Evolutionary conservation across 2,888 invertebrate genomes (phyloP), one percentile per base, ranked within the genome.

Genomic region (Clostera curtula): DNA sequence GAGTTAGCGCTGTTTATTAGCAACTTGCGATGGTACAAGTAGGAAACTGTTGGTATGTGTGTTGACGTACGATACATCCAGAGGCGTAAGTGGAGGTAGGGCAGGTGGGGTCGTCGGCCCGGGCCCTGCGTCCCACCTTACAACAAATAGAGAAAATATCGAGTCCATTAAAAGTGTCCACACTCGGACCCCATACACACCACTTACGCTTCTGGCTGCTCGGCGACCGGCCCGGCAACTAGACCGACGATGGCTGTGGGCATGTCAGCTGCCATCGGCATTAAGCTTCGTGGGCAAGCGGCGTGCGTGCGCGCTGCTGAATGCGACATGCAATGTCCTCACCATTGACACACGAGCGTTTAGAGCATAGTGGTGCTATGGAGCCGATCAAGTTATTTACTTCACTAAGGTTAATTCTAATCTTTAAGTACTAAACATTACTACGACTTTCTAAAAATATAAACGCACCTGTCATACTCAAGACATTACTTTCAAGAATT

Each of bases 51-150:
- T 56, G 53, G 48, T 55, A 53, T 56, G 43, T 45, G 40, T 61
- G 56, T 58, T 61, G 62, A 84, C 84, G 73, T 85, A 85, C 85
- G 85, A 82, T 85, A 83, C 84, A 85, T 84, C 85, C 85, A 85
- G 77, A 85, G 79, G 75, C 85, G 85, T 75, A 84, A 84, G 82
- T 84, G 85, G 74, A 85, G 83, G 65, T 82, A 85, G 64, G 85
- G 84, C 83, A 85, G 82, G 73, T 84, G 84, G 73, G 84, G 84
- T 66, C 84, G 67, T 46, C 85, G 76, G 69, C 84, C 80, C 66
- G 83, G 80, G 62, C 80, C 80, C 80, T 74, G 83, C 75, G 66
- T 72, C 67, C 84, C 82, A 84, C 85, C 85, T 85, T 85, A 70
- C 73, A 74, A 80, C 77, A 82, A 74, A 72, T 63, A 73, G 71